Evolutionary conservation across 2,888 invertebrate species (phyloP), one percentile per base, ranked within the genome.

Genomic region (Panopea generosa): DNA sequence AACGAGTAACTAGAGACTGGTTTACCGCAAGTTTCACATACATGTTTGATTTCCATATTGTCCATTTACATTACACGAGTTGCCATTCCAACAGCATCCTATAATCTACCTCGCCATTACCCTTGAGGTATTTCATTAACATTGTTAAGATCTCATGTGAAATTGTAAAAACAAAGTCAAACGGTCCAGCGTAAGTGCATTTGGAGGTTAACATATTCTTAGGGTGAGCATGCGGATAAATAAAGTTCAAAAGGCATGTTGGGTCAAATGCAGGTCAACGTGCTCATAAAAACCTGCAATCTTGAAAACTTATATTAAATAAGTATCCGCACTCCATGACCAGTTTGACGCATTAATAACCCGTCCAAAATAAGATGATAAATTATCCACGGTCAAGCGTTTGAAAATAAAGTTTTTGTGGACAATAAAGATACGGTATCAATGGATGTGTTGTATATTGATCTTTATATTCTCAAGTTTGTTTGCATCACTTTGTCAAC

Each of bases 161-260:
- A 26, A 53, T 71, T 72, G 66, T 60, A 50, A 71, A 74, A 74
- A 78, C 73, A 78, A 78, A 70, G 60, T 69, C 59, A 55, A 62
- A 60, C 55, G 55, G 53, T 57, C 57, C 24, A 40, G 29, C 55
- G 50, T 33, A 61, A 74, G 78, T 74, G 78, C 78, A 78, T 50
- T 27, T 27, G 47, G 72, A 76, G 79, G 79, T 80, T 65, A 80
- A 76, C 69, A 60, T 75, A 72, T 80, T 68, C 75, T 65, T 49
- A 57, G 57, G 56, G 50, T 47, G 63, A 52, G 61, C 69, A 76
- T 61, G 69, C 57, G 79, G 75, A 69, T 80, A 80, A 80, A 80
- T 76, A 80, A 68, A 76, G 79, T 80, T 80, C 79, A 80, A 80
- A 79, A 75, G 79, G 72, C 72, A 76, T 60, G 72, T 56, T 76